Evolutionary conservation across 1,140 invertebrate species (phyloP), one percentile per base, ranked within the genome.

Genomic region (Drosophila lini): DNA sequence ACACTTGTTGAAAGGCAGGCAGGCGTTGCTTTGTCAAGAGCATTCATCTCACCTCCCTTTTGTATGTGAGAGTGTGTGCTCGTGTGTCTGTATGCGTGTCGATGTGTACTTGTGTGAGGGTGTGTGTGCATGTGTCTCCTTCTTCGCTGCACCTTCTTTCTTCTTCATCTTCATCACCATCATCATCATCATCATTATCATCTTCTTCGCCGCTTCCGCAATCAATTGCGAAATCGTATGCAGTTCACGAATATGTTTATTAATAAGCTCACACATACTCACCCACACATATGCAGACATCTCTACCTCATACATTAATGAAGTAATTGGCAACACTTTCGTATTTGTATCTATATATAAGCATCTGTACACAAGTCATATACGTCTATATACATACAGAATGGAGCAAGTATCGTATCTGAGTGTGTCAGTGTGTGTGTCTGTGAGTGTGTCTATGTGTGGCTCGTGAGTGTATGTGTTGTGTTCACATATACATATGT

Each of bases 181-280:
- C 13, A 36, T 8, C 28, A 50, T 32, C n/a, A 13, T 31, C n/a
- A 28, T n/a, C 31, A 34, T 52, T 3, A 36, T 53, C 32, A 53
- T 22, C 56, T 42, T 61, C 55, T 32, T 63, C 16, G 58, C 38
- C 40, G 22, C 60, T 19, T 41, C 19, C 60, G 60, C 55, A 63
- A 59, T 63, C 58, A 63, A 60, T 80, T 73, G 82, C 75, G 63
- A 62, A 70, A 36, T 53, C 52, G 32, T 53, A 53, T 53, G 52
- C 52, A 38, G 16, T 53, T 75, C 40, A 61, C 62, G 62, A 82
- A 78, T 61, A 71, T 64, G 44, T 74, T 45, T 71, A 88, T 88
- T 89, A 89, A 89, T 89, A 89, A 89, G 84, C 84, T 89, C 84
- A 84, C 85, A 90, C 84, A 89, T 89, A 88, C 84, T 89, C 84